Conservation (phyloP, 2,113 vertebrate species). For the Festucalex cinctus region DNA sequence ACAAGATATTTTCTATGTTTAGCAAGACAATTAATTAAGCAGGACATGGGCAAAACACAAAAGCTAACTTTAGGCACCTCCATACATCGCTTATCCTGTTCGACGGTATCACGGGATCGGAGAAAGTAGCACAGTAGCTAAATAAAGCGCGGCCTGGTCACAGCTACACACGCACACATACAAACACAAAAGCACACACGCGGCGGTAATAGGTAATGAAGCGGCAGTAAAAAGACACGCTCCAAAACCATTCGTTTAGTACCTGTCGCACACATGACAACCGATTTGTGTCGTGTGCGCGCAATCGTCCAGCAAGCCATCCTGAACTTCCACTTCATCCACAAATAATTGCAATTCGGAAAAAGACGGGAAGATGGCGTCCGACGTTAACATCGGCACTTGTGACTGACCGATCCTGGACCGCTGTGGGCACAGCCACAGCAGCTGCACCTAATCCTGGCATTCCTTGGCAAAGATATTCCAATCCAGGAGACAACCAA, state of each 20-base stretch:
- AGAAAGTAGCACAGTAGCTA: conserved; percentile 61
- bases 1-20: conserved; percentile 5
- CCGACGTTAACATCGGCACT: conserved; percentile 23
- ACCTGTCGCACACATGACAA: conserved; percentile 64
- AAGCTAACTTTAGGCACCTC: conserved; percentile 27
- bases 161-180: conserved; percentile 6
- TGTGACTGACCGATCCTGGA: conserved; percentile 42
- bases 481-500: conserved; percentile 56
- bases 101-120: conserved; percentile 36
- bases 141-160: conserved; percentile 54
- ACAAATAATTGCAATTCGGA: conserved; percentile 2
- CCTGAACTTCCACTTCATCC: conserved; percentile 34
- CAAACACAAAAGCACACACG: conserved; percentile 12
- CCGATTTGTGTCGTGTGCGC: conserved; percentile 58
- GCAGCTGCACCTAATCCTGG: conserved; percentile 52
- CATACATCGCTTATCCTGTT: conserved; percentile 25
- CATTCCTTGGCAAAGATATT: conserved; percentile 63
- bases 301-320: conserved; percentile 56
- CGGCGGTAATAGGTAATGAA: background rate
- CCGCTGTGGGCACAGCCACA: conserved; percentile 26
- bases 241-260: conserved; percentile 8
- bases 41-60: conserved; percentile 13
- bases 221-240: background rate
- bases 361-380: conserved; percentile 12
- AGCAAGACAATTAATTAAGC: background rate